Conservation (phyloP, 1,140 invertebrate species). For the Tetramorium simillimum region DNA sequence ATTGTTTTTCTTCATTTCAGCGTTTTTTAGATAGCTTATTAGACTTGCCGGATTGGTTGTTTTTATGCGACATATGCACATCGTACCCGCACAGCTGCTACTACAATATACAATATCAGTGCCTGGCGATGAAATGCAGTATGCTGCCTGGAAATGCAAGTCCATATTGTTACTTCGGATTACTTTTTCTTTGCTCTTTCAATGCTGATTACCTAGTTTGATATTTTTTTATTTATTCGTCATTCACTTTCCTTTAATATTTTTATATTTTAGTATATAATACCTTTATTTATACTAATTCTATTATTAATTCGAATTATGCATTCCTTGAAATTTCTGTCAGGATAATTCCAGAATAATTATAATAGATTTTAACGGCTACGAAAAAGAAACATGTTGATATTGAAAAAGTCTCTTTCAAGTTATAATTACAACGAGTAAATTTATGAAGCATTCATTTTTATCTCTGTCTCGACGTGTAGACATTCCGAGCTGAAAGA, state of each 20-base stretch:
- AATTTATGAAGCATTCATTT: background rate
- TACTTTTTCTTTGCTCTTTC: constrained; percentile 24
- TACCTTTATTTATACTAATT: background rate
- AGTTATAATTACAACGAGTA: background rate
- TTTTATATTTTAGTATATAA: background rate
- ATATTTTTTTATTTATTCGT: constrained; percentile 30
- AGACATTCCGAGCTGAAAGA: background rate
- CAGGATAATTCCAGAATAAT: constrained; percentile 9
- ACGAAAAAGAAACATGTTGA: background rate
- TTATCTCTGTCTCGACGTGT: background rate
- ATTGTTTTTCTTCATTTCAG: constrained; percentile 2
- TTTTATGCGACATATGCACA: background rate
- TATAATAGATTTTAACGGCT: background rate
- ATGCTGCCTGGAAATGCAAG: constrained; percentile 17
- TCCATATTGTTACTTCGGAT: constrained; percentile 38
- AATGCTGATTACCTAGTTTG: constrained; percentile 1
- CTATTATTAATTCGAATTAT: constrained; percentile 19
- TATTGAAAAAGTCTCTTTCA: background rate
- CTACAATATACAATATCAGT: constrained; percentile 15
- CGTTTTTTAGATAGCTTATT: constrained; percentile 8
- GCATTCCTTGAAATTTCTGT: background rate
- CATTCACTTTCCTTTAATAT: background rate
- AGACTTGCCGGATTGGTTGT: constrained; percentile 8
- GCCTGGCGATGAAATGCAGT: constrained; percentile 7
- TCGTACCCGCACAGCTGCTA: background rate